Percentiles rank a stretch among this genome's conserved stretches.
Conservation (phyloP, 2,797 vertebrate species). For the Cryptoblepharus egeriae region DNA sequence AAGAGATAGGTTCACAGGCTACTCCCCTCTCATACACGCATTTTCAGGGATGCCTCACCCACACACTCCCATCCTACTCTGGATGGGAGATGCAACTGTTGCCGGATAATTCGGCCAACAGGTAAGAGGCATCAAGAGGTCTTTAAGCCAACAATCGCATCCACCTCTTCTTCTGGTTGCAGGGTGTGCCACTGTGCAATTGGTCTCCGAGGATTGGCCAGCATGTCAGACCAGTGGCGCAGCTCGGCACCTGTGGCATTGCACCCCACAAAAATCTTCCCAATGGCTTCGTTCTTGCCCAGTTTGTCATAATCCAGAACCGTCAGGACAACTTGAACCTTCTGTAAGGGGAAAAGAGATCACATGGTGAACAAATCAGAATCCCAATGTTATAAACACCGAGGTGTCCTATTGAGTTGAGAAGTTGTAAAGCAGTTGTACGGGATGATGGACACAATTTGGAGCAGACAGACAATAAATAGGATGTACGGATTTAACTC, state of each 20-base stretch:
- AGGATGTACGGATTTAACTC: not conserved
- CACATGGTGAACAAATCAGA: not conserved
- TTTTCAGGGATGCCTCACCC: conserved; percentile 47
- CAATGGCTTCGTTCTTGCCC: conserved; percentile 91
- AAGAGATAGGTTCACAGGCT: conserved; percentile 34
- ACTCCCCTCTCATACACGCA: conserved; percentile 25
- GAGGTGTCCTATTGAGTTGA: not conserved
- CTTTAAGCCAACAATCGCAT: conserved; percentile 82
- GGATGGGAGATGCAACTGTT: conserved; percentile 28
- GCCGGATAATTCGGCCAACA: conserved; percentile 23
- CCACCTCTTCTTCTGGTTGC: conserved; percentile 85
- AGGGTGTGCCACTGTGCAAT: conserved; percentile 93
- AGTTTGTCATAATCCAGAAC: conserved; percentile 93
- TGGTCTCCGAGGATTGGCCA: conserved; percentile 89
- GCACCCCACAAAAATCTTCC: conserved; percentile 88
- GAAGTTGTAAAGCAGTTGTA: not conserved
- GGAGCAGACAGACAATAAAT: not conserved
- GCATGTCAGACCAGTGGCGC: conserved; percentile 92
- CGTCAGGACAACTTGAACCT: conserved; percentile 91
- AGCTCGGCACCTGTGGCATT: conserved; percentile 87
- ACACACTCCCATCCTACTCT: conserved; percentile 27
- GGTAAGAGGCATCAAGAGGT: conserved; percentile 71
- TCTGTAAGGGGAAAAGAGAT: conserved; percentile 71
- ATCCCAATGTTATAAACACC: not conserved
- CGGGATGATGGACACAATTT: too few relatives aligned